Evolutionary conservation across 2,797 vertebrate species (phyloP).

Genomic region (Champsocephalus gunnari): DNA sequence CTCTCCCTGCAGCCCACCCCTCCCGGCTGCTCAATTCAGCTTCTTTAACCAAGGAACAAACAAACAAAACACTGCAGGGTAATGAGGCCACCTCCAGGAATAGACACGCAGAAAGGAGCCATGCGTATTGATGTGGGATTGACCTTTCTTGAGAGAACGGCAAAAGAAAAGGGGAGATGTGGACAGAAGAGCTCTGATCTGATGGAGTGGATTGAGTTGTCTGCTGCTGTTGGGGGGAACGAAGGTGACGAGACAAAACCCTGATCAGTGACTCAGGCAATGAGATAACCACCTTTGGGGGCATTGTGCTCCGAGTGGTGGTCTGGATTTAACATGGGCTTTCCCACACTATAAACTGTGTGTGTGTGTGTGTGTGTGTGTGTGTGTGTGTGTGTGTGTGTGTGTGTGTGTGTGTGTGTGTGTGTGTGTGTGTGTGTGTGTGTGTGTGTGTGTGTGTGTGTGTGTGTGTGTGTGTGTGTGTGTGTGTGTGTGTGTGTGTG

Average conservation of each 20-base stretch:
- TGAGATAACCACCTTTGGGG: conserved; percentile 66
- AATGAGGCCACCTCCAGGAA: conserved; percentile 80
- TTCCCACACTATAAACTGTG: conserved; percentile 75
- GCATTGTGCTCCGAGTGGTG: conserved; percentile 57
- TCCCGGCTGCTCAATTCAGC: conserved; percentile 80
- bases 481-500: no score
- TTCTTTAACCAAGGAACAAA: conserved; percentile 79
- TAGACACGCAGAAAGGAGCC: conserved; percentile 70
- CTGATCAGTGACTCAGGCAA: conserved; percentile 67
- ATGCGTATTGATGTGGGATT: conserved; percentile 80
- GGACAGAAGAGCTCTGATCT: conserved; percentile 72
- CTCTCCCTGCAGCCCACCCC: conserved; percentile 61
- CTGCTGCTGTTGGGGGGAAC: conserved; percentile 43
- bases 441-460: no score
- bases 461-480: no score
- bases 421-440: no score
- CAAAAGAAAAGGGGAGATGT: conserved; percentile 55
- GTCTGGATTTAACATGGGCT: conserved; percentile 47
- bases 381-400: no score
- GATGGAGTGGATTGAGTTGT: conserved; percentile 78
- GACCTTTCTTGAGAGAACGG: conserved; percentile 67
- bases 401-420: no score
- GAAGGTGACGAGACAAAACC: conserved; percentile 77
- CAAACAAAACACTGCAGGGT: conserved; percentile 82
- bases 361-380: not conserved